A percentile compares a stretch with the other conserved stretches of the same genome.
These are phyloP conservation scores for Chloroclysta siterata DNA, from an alignment of 2,888 invertebrate genomes.

Conservation along the genomic window DNA sequence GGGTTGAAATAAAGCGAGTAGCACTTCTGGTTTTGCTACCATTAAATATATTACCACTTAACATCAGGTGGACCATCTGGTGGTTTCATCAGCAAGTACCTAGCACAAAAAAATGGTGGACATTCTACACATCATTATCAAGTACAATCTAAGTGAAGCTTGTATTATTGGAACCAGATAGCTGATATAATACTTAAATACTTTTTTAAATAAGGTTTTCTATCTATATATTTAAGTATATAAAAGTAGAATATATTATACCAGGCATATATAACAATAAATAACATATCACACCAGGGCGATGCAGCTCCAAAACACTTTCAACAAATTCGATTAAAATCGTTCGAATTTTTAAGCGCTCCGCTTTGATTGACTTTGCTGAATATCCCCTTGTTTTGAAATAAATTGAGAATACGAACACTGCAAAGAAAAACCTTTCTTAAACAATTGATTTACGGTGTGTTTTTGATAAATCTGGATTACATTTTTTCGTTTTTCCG, in stretches of 20 bases:
- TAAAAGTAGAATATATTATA: neutral
- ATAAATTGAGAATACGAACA: constrained; percentile 41
- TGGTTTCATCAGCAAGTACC: too few species aligned
- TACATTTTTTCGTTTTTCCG: constrained; percentile 55
- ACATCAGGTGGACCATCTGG: too few species aligned
- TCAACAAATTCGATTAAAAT: constrained; percentile 46
- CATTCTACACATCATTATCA: too few species aligned
- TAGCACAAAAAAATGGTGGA: too few species aligned
- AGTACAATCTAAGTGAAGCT: too few species aligned
- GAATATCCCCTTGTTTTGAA: constrained; percentile 62
- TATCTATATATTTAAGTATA: neutral
- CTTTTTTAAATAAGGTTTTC: too few species aligned
- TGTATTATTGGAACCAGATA: too few species aligned
- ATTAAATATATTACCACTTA: neutral
- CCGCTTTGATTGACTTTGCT: constrained; percentile 59
- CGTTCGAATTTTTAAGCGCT: constrained; percentile 48
- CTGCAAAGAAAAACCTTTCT: constrained; percentile 42
- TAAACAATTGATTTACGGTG: constrained; percentile 44
- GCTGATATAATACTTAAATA: too few species aligned
- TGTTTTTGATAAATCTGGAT: constrained; percentile 39
- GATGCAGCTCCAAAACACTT: constrained; percentile 33
- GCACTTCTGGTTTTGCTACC: neutral
- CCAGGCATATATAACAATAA: neutral
- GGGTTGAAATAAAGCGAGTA: constrained; percentile 13
- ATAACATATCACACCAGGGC: constrained; percentile 4